Base-by-base conservation (phyloP, 2,797 vertebrate species). In the Arctocebus calabarensis region DNA sequence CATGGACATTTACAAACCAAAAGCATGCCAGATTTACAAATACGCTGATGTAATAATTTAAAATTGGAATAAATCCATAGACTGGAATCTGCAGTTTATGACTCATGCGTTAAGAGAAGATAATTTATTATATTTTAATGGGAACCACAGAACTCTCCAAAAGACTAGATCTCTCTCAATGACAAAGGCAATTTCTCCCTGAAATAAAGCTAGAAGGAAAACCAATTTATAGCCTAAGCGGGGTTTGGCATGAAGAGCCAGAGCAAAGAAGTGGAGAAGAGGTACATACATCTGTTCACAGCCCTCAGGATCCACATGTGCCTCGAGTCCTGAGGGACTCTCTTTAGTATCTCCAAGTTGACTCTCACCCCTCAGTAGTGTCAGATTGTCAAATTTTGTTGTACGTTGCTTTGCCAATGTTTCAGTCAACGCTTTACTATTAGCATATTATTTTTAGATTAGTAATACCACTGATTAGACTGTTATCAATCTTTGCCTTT, bases 21-120 rank as follows among this genome's bases (percentile, higher is more conserved):
- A 94, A 61, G 0, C 43, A 37, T 25, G 17, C 32, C 68, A 91
- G 48, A 79, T 57, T 79, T 62, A 88, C 16, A 94, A 59, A n/a
- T 16, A 87, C 37, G 81, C 40, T 61, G 20, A 70, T 61, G 57
- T 66, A 75, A 27, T 82, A 70, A 88, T 25, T 89, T 73, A 23
- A 12, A 59, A 90, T 4, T 55, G 11, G 17, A 88, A 92, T 79
- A 81, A 93, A 88, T 71, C 37, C 32, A 95, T 14, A 87, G 75
- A 59, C 14, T 61, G 66, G 20, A 70, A 62, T 43, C 4, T 32
- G 61, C 8, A n/a, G 32, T 79, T 88, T 75, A 84, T 32, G 73
- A 19, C 10, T 87, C 66, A 62, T 78, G 17, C 11, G 68, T 73
- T 84, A 48, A 5, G 55, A 89, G 40, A 91, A 40, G 40, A 45